phyloP scores from a whole-genome alignment of 2,888 invertebrate genomes.

The Eupithecia exiguata region DNA sequence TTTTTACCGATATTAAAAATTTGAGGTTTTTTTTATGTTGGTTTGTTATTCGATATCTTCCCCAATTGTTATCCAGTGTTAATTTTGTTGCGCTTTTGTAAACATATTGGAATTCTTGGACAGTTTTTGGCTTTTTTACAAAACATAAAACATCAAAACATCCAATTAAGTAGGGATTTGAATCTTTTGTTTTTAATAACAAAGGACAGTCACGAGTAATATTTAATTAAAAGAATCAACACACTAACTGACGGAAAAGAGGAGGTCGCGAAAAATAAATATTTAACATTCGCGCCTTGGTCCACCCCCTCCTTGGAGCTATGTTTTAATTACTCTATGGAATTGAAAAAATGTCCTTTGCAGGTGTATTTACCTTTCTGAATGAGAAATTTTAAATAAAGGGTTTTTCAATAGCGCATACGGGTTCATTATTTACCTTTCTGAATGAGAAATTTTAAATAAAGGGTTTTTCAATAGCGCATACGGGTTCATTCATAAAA shows the following conservation, averaged over 20 bases:
- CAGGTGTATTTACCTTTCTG: background rate
- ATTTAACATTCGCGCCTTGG: background rate
- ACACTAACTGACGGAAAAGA: background rate
- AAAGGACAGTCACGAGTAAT: background rate
- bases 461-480: background rate
- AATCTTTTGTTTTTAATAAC: too few relatives aligned
- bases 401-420: background rate
- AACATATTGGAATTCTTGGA: background rate
- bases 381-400: background rate
- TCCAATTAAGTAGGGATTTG: too few relatives aligned
- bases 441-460: background rate
- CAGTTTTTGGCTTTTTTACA: background rate
- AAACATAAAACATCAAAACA: background rate
- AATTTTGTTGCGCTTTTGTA: background rate
- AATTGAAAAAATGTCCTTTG: background rate
- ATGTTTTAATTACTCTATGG: background rate
- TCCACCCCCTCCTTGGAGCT: background rate
- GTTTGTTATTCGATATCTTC: background rate
- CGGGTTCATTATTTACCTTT: background rate
- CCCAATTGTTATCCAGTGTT: background rate
- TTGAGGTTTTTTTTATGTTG: background rate
- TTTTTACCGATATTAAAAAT: too few relatives aligned
- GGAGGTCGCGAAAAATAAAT: background rate
- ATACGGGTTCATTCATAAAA: too few relatives aligned
- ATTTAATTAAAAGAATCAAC: background rate